Base-by-base conservation (phyloP, 2,113 vertebrate genomes). In the Gila orcuttii region DNA sequence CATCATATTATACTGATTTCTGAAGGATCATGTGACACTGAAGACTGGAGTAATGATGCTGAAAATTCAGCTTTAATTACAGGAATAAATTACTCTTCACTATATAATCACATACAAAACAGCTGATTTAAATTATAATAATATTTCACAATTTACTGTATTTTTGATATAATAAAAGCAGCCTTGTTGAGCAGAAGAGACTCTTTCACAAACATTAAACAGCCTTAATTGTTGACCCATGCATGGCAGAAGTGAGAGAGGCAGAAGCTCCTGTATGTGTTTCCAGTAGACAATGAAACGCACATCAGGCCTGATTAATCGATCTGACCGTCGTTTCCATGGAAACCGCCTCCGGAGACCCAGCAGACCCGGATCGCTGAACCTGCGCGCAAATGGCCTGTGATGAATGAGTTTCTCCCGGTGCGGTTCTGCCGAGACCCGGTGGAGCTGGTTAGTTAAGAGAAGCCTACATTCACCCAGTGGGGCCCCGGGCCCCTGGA, bases 321-420 rank as follows among this genome's bases (percentile, higher is more conserved):
- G n/a, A 76, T 52, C 36, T 79, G 84, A 86, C 42, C 64, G 42
- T 42, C 6, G 84, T 86, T 83, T 79, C 74, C 45, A 2, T 71
- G 50, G 36, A 52, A 62, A 88, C 74, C 73, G 50, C 33, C 42
- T 83, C 87, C 21, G 59, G 52, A 57, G 79, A 81, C 79, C 39
- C 55, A 10, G 45, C 57, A 13, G 19, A 42, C 8, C 55, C 19
- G 55, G 55, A 57, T 21, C 19, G 21, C 33, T 69, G 74, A 88
- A 62, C 36, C 62, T 3, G 77, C 0, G 79, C 10, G 6, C 23
- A 71, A 77, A 45, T 85, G 75, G 25, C 47, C 39, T 21, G 82
- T 88, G 80, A 88, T 88, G 74, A 74, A 86, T 83, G 84, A 60
- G 62, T 74, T 42, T 75, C 62, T 88, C 74, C 52, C 42, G 42